Base-by-base conservation (phyloP, 2,888 invertebrate species). In the Rotaria sp. region DNA sequence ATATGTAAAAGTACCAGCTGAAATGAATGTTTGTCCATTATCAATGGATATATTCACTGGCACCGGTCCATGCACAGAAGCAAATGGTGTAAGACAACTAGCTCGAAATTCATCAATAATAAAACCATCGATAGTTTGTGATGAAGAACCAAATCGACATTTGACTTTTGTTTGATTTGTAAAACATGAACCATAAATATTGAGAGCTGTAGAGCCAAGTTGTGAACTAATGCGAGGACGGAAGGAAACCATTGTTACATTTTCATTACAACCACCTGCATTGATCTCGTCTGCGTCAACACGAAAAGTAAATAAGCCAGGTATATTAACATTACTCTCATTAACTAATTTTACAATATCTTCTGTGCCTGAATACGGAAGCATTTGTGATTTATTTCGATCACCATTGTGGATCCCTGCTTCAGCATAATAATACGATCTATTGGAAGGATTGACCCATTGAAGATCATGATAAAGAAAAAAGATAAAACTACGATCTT, bases 101-200 rank as follows among this genome's bases (percentile, higher is more conserved):
- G 75, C 75, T 26, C 75, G 75, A 75, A 41, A 41, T 41, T 75
- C 24, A 75, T 75, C 41, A 10, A 41, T 24, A 26, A 75, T 26
- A 41, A 75, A 41, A 0, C 75, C 75, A 41, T 38, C 26, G 26
- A 41, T 5, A 41, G 41, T 75, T 24, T 18, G 5, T 35, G 38
- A 30, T 35, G 59, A 67, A 13, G 41, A 24, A 41, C 26, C 15
- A 26, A 75, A 75, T 45, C 18, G 75, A 75, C 75, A 75, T 75
- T 75, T 75, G 0, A 75, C 21, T 15, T 24, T 38, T 41, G 75
- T 41, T 41, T 38, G 38, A 38, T 38, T 41, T 2, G 24, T 38
- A 48, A 84, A 85, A 85, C 85, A 85, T 30, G 85, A 84, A 30
- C 85, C 85, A 45, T 80, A 48, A 8, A 85, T 74, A 50, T 15